Base-by-base conservation (phyloP, 1,140 invertebrate genomes). In the Bombus pyrosoma region DNA sequence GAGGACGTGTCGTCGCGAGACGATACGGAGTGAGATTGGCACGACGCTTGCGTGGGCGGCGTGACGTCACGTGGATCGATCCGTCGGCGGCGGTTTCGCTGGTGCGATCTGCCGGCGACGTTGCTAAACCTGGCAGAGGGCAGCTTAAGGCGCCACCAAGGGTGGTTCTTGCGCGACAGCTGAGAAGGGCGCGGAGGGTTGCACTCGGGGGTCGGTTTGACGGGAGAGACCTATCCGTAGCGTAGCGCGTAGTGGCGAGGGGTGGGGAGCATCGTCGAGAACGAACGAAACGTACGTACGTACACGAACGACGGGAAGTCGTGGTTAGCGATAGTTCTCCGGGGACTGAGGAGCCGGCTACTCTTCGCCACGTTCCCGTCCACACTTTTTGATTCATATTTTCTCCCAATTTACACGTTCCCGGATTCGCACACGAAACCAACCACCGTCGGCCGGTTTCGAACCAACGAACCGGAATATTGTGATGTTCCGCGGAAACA, bases 11-110 rank as follows among this genome's bases (percentile, higher is more conserved):
- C 57, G 73, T 22, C 64, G 32, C 25, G 69, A 74, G 41, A 73
- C 74, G 88, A 91, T 82, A 86, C 83, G 77, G 76, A 68, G 77
- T 34, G n/a, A 39, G 32, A 59, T 68, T 53, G n/a, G 41, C 43
- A 62, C 66, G 86, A 83, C 89, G 89, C 89, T 89, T 92, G 79
- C 89, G 84, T 86, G 81, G 83, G 59, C 66, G 83, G 15, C 90
- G 82, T 93, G 93, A 93, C 92, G 92, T 92, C 92, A 93, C 82
- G 86, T 39, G 92, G 93, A 94, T 95, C 94, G 93, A 95, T 95
- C 83, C 85, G 69, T 13, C 87, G 41, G 77, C 83, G 66, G 78
- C 74, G 87, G 71, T 86, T 79, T 75, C 90, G 89, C 91, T 95
- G 93, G 89, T 88, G 93, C 94, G 91, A 94, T 92, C 94, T 94